These are phyloP conservation scores for Melanargia galathea DNA, from an alignment of 2,888 invertebrate genomes.

Conservation along the genomic window DNA sequence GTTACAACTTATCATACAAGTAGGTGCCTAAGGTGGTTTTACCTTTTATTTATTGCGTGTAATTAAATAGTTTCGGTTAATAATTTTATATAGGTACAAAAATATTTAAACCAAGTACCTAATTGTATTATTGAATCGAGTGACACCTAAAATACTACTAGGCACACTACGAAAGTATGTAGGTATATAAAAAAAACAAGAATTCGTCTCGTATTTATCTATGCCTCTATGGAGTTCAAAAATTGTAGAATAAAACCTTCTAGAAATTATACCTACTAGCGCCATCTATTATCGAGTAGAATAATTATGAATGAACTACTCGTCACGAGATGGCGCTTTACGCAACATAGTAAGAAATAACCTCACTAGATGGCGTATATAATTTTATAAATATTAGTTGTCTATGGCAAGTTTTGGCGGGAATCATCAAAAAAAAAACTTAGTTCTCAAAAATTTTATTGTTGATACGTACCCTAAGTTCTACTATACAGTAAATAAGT, in stretches of 20 bases:
- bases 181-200: no score
- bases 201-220: no score
- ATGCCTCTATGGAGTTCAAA: not conserved
- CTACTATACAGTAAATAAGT: no score
- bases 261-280: not conserved
- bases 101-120: no score
- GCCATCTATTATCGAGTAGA: slow-evolving; percentile 18
- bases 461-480: not conserved
- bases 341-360: not conserved
- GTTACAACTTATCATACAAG: no score
- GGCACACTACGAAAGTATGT: no score
- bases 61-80: no score
- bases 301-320: slow-evolving; percentile 36
- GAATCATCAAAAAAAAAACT: not conserved
- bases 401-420: slow-evolving; percentile 9
- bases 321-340: slow-evolving; percentile 43
- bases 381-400: not conserved
- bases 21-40: no score
- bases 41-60: no score
- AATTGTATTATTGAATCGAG: no score
- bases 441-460: not conserved
- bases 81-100: no score
- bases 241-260: not conserved
- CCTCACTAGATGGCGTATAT: slow-evolving; percentile 29
- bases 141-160: no score